Conservation (phyloP, 2,797 vertebrate genomes). For the Tamandua tetradactyla region DNA sequence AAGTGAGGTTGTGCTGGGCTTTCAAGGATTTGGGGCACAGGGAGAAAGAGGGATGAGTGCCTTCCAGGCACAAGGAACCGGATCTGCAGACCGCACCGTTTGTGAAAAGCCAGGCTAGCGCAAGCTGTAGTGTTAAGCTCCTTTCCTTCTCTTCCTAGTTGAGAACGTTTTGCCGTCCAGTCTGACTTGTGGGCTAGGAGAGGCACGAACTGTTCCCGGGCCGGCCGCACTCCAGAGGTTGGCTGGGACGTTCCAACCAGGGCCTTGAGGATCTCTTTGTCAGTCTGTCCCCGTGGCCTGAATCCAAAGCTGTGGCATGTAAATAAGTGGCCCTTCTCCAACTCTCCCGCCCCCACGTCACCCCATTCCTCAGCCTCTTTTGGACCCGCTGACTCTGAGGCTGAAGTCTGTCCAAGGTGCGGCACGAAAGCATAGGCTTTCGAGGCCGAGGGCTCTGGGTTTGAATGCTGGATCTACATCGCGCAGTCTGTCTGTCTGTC, state of each 20-base stretch:
- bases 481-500: background rate
- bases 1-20: fast-evolving
- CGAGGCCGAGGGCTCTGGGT: background rate
- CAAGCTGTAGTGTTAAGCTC: fast-evolving
- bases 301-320: background rate
- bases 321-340: background rate
- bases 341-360: fast-evolving
- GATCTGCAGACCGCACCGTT: background rate
- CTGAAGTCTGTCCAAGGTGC: fast-evolving
- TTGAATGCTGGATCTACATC: background rate
- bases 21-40: background rate
- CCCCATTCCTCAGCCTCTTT: no score
- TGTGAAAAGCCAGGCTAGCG: background rate
- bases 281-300: background rate
- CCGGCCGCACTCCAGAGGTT: background rate
- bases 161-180: background rate
- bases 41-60: no score
- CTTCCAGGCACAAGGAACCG: background rate
- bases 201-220: background rate
- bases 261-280: background rate
- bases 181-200: background rate
- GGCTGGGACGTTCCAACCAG: background rate
- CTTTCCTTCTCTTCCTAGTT: background rate
- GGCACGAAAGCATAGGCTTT: background rate
- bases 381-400: fast-evolving